A percentile compares a stretch with the other conserved stretches of the same genome.
These are phyloP conservation scores for Hycleus phaleratus DNA, from an alignment of 1,140 invertebrate species.

Conservation along the genomic window DNA sequence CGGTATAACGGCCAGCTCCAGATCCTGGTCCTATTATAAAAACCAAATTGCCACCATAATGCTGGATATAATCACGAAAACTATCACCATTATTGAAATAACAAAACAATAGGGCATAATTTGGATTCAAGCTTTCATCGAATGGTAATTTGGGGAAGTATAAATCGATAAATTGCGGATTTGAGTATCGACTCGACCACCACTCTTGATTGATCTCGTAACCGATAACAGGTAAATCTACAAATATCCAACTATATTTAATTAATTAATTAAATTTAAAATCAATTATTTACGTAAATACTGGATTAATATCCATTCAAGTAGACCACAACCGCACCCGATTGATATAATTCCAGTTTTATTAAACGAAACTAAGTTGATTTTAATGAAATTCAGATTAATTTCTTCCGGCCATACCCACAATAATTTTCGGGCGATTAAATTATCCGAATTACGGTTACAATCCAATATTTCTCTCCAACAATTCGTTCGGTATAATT, in stretches of 20 bases:
- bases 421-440: conserved; percentile 41
- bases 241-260: conserved; percentile 18
- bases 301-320: conserved; percentile 49
- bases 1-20: conserved; percentile 54
- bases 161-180: conserved; percentile 46
- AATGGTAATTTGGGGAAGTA: conserved; percentile 37
- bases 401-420: conserved; percentile 50
- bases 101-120: conserved; percentile 61
- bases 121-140: conserved; percentile 35
- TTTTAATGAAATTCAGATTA: conserved; percentile 43
- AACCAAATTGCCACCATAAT: conserved; percentile 52
- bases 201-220: conserved; percentile 53
- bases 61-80: conserved; percentile 56
- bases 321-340: conserved; percentile 51
- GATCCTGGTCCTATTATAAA: conserved; percentile 63
- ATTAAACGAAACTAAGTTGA: conserved; percentile 28
- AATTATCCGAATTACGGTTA: conserved; percentile 25
- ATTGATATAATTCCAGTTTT: conserved; percentile 44
- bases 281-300: conserved; percentile 37
- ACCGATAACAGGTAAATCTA: conserved; percentile 44
- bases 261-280: background rate
- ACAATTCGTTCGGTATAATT: conserved; percentile 25
- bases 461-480: conserved; percentile 33
- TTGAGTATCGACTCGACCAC: conserved; percentile 54
- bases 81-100: conserved; percentile 65